Percentiles rank a stretch among this genome's conserved stretches.
Evolutionary conservation across 2,113 vertebrate species (phyloP).

Genomic region (Tricholaema leucomelas): DNA sequence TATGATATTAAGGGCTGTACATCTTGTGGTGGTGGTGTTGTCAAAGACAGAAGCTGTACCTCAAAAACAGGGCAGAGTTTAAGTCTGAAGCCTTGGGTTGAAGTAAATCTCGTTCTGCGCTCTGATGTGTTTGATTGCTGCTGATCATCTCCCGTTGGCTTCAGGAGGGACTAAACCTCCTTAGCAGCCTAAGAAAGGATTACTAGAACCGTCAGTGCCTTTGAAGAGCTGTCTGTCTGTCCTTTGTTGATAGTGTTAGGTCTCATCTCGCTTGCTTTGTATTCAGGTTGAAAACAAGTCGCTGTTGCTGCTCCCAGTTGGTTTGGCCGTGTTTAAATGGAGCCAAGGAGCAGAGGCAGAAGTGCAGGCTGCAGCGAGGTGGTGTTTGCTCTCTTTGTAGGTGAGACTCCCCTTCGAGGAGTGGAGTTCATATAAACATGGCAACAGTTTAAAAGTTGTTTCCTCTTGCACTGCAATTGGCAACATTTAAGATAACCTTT

Average conservation of each 20-base stretch:
- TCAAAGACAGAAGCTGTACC: not conserved
- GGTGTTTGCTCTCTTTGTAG: not conserved
- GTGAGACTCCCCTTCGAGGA: not conserved
- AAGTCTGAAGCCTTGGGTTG: not conserved
- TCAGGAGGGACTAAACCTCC: slow-evolving; percentile 26
- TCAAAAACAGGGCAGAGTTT: not conserved
- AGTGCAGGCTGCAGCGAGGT: not conserved
- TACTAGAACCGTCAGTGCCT: slow-evolving; percentile 5
- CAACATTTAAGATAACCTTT: not conserved
- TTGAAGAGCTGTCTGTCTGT: slow-evolving; percentile 20
- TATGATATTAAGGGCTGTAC: not conserved
- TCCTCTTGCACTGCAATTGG: not conserved
- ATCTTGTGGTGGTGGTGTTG: not conserved
- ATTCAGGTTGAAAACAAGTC: slow-evolving; percentile 26
- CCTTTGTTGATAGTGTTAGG: slow-evolving; percentile 12
- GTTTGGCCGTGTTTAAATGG: slow-evolving; percentile 1
- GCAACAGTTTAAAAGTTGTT: not conserved
- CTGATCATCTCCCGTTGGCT: not conserved
- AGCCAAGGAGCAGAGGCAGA: not conserved
- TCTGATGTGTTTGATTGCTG: not conserved
- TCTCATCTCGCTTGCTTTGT: slow-evolving; percentile 28
- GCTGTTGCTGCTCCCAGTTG: slow-evolving; percentile 20
- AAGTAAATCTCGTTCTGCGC: not conserved
- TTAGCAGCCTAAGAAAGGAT: slow-evolving; percentile 43
- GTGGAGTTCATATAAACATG: not conserved